Conservation (phyloP, 1,140 invertebrate species). For the Ptiloglossa arizonensis region DNA sequence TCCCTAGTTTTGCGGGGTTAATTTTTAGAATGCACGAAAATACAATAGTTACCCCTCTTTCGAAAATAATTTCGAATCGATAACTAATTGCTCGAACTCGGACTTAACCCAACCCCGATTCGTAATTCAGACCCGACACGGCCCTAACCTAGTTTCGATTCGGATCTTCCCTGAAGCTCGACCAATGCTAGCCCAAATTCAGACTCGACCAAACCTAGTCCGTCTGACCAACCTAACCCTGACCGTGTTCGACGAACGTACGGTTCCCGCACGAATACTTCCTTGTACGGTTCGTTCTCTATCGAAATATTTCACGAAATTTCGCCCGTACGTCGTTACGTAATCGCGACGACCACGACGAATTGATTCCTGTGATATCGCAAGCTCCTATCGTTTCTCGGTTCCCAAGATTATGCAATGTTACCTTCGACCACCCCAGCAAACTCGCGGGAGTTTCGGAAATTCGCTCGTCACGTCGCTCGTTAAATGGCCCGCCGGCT, state of each 20-base stretch:
- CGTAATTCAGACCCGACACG: neutral
- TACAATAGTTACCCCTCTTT: no score
- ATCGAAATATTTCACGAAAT: neutral
- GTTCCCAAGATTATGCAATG: constrained; percentile 12
- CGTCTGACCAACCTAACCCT: neutral
- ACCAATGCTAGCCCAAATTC: neutral
- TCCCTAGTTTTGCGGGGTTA: no score
- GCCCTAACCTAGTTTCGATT: neutral
- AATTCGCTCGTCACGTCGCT: neutral
- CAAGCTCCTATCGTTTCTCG: constrained; percentile 20
- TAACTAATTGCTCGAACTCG: neutral
- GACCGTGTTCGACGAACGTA: neutral
- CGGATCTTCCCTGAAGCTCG: neutral
- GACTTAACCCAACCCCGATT: neutral
- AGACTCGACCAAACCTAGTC: neutral
- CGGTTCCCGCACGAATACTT: no score
- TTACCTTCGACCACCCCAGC: neutral
- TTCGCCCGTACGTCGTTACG: constrained; percentile 19
- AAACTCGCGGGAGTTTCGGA: no score
- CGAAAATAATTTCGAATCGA: constrained; percentile 16
- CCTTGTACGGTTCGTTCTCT: neutral
- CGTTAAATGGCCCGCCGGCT: constrained; percentile 40
- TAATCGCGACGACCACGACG: constrained; percentile 41
- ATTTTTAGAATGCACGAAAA: no score
- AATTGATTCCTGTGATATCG: constrained; percentile 38